Evolutionary conservation across 1,140 invertebrate genomes (phyloP), one percentile per base, ranked within the genome.

Genomic region (Rhopalosiphum padi): DNA sequence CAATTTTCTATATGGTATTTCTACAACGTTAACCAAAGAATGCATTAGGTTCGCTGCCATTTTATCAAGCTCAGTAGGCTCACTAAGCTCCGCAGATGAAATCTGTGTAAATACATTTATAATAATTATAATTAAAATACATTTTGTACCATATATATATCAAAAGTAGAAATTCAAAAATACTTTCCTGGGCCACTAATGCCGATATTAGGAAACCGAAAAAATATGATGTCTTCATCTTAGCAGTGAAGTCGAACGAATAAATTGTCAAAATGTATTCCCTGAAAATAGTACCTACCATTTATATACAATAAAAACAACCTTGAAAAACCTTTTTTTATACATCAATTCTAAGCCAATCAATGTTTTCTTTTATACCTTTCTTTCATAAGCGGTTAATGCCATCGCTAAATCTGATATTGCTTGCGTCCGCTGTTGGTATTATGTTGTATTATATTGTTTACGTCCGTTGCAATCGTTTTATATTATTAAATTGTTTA

Each of bases 241-340:
- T 77, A 18, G 15, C 15, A 77, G 5, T 11, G 60, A 18, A 18
- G n/a, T 77, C n/a, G 15, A 77, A 77, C 60, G 60, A 77, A 35
- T 77, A 77, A 77, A 77, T 35, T 77, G 30, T 35, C n/a, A n/a
- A 35, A n/a, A 35, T 1, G 11, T n/a, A n/a, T n/a, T n/a, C 30
- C 18, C 60, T 35, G 30, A n/a, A n/a, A 15, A 18, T 15, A n/a
- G 15, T 18, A 77, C 60, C n/a, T 35, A 77, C 60, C 18, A 77
- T 77, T 68, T n/a, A 77, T 77, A 77, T 77, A 77, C 30, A 18
- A 77, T 77, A 77, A 77, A 77, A 77, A 77, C n/a, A 77, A 77
- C 60, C 60, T 77, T 77, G 60, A 77, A n/a, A 77, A 77, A 3
- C 15, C 3, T 18, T 68, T 60, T n/a, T 77, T 77, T 77, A 68